These are phyloP conservation scores for Ammodytes dubius DNA, from an alignment of 2,113 vertebrate species.

Conservation along the genomic window DNA sequence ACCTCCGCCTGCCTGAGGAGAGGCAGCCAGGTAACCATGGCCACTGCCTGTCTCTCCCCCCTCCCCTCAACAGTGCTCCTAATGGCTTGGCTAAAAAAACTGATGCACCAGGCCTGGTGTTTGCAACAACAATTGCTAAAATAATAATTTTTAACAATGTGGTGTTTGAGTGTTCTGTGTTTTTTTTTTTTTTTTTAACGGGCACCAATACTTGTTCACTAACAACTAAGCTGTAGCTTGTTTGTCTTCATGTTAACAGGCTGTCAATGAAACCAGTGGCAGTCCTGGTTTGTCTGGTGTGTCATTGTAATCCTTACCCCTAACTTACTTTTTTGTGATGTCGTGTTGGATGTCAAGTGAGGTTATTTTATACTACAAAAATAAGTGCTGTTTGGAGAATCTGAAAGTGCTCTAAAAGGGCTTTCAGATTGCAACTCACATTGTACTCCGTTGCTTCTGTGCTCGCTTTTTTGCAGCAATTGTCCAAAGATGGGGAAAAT, in stretches of 20 bases:
- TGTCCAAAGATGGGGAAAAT: background rate
- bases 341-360: background rate
- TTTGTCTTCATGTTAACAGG: slow-evolving; percentile 1
- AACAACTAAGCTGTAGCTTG: background rate
- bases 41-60: slow-evolving; percentile 13
- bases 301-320: background rate
- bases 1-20: slow-evolving; percentile 94
- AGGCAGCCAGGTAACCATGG: slow-evolving; percentile 97
- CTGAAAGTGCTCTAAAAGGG: background rate
- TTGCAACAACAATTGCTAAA: slow-evolving; percentile 38
- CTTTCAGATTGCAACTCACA: background rate
- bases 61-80: slow-evolving; percentile 51
- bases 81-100: slow-evolving; percentile 35
- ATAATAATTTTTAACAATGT: background rate
- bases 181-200: background rate
- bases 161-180: slow-evolving; percentile 6
- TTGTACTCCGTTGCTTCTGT: background rate
- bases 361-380: background rate
- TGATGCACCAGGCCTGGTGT: slow-evolving; percentile 14
- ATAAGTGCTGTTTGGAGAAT: background rate
- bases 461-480: background rate
- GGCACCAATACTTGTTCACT: background rate
- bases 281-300: slow-evolving; percentile 1
- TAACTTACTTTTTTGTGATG: slow-evolving; percentile 2
- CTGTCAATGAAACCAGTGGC: background rate